phyloP scores from a whole-genome alignment of 2,113 vertebrate species.

The Caranx ignobilis region DNA sequence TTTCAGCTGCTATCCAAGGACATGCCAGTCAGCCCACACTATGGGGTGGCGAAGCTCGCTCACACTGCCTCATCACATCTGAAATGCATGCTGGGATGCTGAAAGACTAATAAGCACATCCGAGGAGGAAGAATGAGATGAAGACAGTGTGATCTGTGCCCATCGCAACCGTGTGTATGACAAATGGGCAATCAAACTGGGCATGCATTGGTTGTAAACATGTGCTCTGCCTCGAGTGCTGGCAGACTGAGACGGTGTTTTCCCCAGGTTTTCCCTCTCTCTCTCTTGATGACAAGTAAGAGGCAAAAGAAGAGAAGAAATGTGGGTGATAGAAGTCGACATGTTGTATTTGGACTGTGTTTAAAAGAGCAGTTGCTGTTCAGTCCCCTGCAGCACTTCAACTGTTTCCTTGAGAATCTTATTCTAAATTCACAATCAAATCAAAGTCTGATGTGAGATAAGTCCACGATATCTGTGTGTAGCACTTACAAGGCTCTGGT shows the following conservation, averaged over 20 bases:
- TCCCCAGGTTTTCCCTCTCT: constrained; percentile 13
- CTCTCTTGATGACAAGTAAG: constrained; percentile 1
- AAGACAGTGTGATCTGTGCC: constrained; percentile 55
- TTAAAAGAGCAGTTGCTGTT: constrained; percentile 2
- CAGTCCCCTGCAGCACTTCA: background rate
- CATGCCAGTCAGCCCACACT: constrained; percentile 62
- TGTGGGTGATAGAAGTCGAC: background rate
- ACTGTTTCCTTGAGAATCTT: constrained; percentile 9
- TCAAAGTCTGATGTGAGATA: background rate
- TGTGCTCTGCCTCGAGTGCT: constrained; percentile 40
- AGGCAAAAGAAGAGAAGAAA: background rate
- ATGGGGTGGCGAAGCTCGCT: constrained; percentile 46
- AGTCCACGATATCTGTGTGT: constrained; percentile 11
- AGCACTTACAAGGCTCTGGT: constrained; percentile 1
- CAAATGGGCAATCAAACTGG: constrained; percentile 62
- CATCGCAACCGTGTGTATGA: constrained; percentile 37
- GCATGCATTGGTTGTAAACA: constrained; percentile 46
- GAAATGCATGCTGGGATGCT: constrained; percentile 65
- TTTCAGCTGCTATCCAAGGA: constrained; percentile 69
- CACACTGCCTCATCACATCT: constrained; percentile 65
- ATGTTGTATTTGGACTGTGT: background rate
- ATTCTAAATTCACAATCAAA: background rate
- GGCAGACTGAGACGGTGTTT: constrained; percentile 22
- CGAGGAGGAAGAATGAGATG: constrained; percentile 42
- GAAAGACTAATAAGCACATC: constrained; percentile 63